A percentile compares a stretch with the other conserved stretches of the same genome.
Evolutionary conservation across 1,140 invertebrate species (phyloP).

Genomic region (Nephila pilipes): DNA sequence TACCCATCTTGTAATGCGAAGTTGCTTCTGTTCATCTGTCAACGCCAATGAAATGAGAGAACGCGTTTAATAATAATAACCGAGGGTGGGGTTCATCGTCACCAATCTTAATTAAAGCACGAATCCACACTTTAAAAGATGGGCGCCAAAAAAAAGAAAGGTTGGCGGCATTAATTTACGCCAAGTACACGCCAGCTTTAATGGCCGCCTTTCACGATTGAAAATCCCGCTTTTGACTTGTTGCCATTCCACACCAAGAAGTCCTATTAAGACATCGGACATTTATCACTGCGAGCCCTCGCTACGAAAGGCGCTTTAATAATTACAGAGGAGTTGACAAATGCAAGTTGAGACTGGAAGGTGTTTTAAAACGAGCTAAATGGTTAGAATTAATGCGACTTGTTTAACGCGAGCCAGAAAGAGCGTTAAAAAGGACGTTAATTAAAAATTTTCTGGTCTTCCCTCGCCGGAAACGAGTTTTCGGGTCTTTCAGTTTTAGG

Average conservation of each 20-base stretch:
- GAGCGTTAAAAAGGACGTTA: slow-evolving; percentile 42
- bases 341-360: neutral
- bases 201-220: neutral
- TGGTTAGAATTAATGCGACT: slow-evolving; percentile 49
- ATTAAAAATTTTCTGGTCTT: slow-evolving; percentile 37
- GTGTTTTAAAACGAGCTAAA: slow-evolving; percentile 32
- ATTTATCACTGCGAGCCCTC: neutral
- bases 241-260: slow-evolving; percentile 28
- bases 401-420: slow-evolving; percentile 28
- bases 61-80: neutral
- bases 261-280: slow-evolving; percentile 42
- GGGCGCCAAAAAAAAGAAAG: neutral
- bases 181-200: neutral
- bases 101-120: slow-evolving; percentile 47
- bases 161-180: neutral
- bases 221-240: slow-evolving; percentile 26
- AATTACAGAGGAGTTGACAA: slow-evolving; percentile 30
- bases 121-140: neutral
- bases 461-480: neutral
- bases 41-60: neutral
- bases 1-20: neutral
- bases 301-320: slow-evolving; percentile 18
- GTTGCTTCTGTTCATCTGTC: neutral
- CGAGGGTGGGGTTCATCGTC: neutral
- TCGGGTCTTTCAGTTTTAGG: neutral